These are phyloP conservation scores for Macrotus californicus DNA, from an alignment of 2,113 vertebrate species.

Conservation along the genomic window DNA sequence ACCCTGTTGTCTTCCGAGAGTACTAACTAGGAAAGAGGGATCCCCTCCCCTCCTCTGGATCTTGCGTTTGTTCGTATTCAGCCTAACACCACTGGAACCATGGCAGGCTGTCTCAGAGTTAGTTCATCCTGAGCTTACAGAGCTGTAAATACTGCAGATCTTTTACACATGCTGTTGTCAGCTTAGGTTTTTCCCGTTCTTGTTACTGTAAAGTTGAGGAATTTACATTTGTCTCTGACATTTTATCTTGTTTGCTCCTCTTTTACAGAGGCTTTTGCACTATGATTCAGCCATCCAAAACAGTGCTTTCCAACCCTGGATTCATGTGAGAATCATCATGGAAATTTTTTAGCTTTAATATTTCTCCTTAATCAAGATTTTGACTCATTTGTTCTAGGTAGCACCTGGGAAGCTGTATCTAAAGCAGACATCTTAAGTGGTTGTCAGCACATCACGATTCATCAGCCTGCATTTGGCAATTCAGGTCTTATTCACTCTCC, in stretches of 20 bases:
- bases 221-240: conserved; percentile 34
- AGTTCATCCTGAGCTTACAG: not conserved
- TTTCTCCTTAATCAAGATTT: not conserved
- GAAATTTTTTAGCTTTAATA: conserved; percentile 33
- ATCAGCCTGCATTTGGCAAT: not conserved
- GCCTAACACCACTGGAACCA: rapidly evolving
- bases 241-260: conserved; percentile 11
- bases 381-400: conserved; percentile 18
- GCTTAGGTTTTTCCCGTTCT: not conserved
- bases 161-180: not conserved
- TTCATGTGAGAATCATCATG: conserved; percentile 27
- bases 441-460: not conserved
- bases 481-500: not conserved
- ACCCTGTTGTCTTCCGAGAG: not conserved
- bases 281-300: conserved; percentile 42
- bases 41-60: not conserved
- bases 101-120: not conserved
- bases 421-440: not conserved
- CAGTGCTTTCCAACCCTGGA: conserved; percentile 35
- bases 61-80: not conserved
- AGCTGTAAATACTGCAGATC: not conserved
- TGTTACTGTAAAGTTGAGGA: not conserved
- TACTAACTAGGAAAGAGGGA: not conserved
- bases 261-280: not conserved
- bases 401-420: not conserved